A percentile compares a stretch with the other conserved stretches of the same genome.
Evolutionary conservation across 2,888 invertebrate genomes (phyloP).

Genomic region (Athalia cordata): DNA sequence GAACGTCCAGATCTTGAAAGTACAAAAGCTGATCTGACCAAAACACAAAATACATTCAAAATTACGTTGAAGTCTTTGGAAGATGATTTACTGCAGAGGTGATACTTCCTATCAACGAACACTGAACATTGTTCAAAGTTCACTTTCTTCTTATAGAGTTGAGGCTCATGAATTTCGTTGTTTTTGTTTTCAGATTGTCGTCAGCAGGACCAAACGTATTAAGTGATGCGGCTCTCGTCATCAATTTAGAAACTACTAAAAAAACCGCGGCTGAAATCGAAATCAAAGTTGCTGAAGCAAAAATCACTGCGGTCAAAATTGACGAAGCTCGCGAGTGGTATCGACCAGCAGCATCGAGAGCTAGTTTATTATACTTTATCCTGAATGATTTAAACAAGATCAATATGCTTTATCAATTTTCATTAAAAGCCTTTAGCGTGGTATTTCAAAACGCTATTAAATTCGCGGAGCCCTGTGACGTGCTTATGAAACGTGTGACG

Average conservation of each 20-base stretch:
- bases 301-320: conserved; percentile 89
- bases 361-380: conserved; percentile 94
- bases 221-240: conserved; percentile 91
- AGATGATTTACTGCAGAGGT: conserved; percentile 87
- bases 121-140: not conserved
- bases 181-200: conserved; percentile 78
- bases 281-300: conserved; percentile 90
- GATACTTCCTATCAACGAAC: not conserved
- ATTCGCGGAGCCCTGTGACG: conserved; percentile 81
- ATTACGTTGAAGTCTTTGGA: conserved; percentile 93
- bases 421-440: conserved; percentile 93
- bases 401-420: conserved; percentile 97
- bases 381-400: conserved; percentile 94
- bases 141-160: no score
- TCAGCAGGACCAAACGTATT: conserved; percentile 94
- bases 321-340: conserved; percentile 94
- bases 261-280: conserved; percentile 94
- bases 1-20: conserved; percentile 94
- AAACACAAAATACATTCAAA: conserved; percentile 96
- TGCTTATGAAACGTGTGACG: conserved; percentile 82
- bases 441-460: conserved; percentile 91
- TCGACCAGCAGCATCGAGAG: conserved; percentile 88
- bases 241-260: conserved; percentile 95
- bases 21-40: conserved; percentile 87
- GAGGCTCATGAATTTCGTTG: no score